Conservation (phyloP, 2,888 invertebrate species). For the Nudaria mundana region DNA sequence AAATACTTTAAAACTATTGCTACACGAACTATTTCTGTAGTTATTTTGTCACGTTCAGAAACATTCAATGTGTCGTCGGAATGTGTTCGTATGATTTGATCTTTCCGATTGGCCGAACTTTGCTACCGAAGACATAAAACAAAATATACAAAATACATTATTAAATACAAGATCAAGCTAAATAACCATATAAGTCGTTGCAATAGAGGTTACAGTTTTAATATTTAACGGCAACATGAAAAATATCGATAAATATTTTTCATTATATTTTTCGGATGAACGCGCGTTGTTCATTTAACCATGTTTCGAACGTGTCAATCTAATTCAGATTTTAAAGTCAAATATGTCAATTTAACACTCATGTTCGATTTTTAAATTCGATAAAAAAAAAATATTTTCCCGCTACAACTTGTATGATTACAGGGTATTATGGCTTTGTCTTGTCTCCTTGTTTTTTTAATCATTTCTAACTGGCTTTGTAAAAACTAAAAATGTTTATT, state of each 20-base stretch:
- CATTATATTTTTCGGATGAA: conserved; percentile 56
- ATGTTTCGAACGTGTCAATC: conserved; percentile 56
- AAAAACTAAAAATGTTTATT: too few relatives aligned
- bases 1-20: too few relatives aligned
- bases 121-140: conserved; percentile 55
- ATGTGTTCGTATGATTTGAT: conserved; percentile 62
- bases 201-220: neutral
- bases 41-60: conserved; percentile 16
- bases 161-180: conserved; percentile 6
- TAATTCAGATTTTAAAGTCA: conserved; percentile 51
- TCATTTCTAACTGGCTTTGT: too few relatives aligned
- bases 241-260: conserved; percentile 37
- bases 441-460: too few relatives aligned
- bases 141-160: conserved; percentile 2
- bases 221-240: conserved; percentile 1
- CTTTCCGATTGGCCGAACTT: conserved; percentile 64
- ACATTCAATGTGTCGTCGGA: conserved; percentile 55
- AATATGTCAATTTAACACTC: conserved; percentile 61
- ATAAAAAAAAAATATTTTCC: too few relatives aligned
- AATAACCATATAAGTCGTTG: conserved; percentile 7
- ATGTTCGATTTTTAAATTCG: too few relatives aligned
- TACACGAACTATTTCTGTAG: too few relatives aligned
- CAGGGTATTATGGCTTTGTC: too few relatives aligned
- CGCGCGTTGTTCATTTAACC: conserved; percentile 51
- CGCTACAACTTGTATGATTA: too few relatives aligned